Conservation (phyloP, 2,888 invertebrate genomes). For the Blastobasis adustella region DNA sequence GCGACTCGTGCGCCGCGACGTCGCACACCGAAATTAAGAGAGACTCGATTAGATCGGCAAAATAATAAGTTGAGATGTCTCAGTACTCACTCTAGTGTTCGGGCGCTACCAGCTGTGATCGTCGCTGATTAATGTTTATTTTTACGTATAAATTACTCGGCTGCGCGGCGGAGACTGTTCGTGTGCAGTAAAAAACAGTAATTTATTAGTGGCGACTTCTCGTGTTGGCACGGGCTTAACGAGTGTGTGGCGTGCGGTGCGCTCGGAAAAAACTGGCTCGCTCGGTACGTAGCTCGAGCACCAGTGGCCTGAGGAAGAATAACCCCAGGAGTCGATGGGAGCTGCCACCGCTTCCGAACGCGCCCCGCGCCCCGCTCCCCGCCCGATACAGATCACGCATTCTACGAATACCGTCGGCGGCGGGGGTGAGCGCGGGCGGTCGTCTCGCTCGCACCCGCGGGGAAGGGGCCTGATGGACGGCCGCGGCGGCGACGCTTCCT, state of each 20-base stretch:
- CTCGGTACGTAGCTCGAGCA: conserved; percentile 70
- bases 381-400: conserved; percentile 75
- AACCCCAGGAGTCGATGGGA: conserved; percentile 76
- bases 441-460: conserved; percentile 67
- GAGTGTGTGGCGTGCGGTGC: conserved; percentile 76
- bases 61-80: conserved; percentile 43
- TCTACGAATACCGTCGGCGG: conserved; percentile 71
- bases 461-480: conserved; percentile 67
- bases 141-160: conserved; percentile 69
- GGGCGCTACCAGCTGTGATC: conserved; percentile 63
- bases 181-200: conserved; percentile 72
- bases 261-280: conserved; percentile 78
- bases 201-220: conserved; percentile 78
- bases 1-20: not conserved
- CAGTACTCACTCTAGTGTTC: conserved; percentile 64
- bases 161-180: conserved; percentile 73
- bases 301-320: conserved; percentile 76
- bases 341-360: conserved; percentile 74
- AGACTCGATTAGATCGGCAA: conserved; percentile 44
- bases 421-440: conserved; percentile 57
- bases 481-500: conserved; percentile 69
- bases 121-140: conserved; percentile 69
- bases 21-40: conserved; percentile 31
- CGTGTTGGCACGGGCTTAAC: conserved; percentile 78
- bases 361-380: conserved; percentile 62